These are phyloP conservation scores for Sycophaga agraensis DNA, from an alignment of 1,140 invertebrate genomes.

Conservation along the genomic window DNA sequence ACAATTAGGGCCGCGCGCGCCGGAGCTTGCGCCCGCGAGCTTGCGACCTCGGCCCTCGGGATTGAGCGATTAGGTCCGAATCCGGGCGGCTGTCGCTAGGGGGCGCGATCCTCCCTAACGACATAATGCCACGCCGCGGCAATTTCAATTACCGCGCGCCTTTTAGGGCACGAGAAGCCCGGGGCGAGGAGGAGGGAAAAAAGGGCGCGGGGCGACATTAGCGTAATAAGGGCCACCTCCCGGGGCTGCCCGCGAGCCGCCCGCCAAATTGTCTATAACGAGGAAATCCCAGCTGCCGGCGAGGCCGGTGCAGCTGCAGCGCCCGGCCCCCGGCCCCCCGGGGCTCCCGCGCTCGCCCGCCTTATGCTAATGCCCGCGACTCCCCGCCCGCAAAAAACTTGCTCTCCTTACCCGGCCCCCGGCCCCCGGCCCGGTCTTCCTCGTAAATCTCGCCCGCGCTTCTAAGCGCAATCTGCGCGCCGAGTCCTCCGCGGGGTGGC, in stretches of 20 bases:
- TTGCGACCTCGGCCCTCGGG: too few relatives aligned
- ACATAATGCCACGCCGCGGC: too few relatives aligned
- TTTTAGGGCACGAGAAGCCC: too few relatives aligned
- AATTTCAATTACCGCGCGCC: too few relatives aligned
- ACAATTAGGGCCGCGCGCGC: too few relatives aligned
- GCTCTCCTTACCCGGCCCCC: conserved; percentile 7
- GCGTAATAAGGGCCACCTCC: conserved; percentile 1
- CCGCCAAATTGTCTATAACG: background rate
- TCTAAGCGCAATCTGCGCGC: conserved; percentile 25
- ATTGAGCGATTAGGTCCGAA: too few relatives aligned
- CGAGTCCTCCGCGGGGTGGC: conserved; percentile 11
- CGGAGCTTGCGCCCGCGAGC: too few relatives aligned
- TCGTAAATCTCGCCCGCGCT: conserved; percentile 18
- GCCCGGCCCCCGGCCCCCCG: too few relatives aligned
- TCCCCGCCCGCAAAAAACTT: conserved; percentile 9
- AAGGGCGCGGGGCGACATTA: conserved; percentile 8
- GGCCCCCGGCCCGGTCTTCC: background rate
- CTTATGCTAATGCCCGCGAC: conserved; percentile 11
- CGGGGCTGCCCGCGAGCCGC: background rate
- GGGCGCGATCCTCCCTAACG: too few relatives aligned
- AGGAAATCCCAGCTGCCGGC: background rate
- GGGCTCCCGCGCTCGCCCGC: background rate
- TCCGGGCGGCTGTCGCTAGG: too few relatives aligned
- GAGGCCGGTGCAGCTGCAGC: background rate
- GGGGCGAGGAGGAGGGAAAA: too few relatives aligned